A percentile compares a stretch with the other conserved stretches of the same genome.
These are phyloP conservation scores for Hepsetus odoe DNA, from an alignment of 2,113 vertebrate species.

Conservation along the genomic window DNA sequence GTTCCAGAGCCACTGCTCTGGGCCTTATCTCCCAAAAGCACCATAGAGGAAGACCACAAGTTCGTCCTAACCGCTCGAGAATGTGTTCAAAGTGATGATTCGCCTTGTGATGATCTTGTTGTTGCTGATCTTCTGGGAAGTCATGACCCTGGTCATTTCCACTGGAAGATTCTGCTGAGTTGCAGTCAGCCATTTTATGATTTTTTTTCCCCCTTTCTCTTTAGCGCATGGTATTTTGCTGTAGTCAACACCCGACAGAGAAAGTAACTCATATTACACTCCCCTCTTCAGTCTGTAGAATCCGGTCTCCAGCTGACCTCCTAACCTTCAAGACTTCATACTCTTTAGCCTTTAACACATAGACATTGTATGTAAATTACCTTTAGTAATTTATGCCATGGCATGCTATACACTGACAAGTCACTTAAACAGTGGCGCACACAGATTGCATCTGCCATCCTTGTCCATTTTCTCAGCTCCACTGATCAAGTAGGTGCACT, in stretches of 20 bases:
- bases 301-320: background rate
- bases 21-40: conserved; percentile 30
- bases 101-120: conserved; percentile 32
- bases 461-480: too few relatives aligned
- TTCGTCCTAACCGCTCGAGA: background rate
- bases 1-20: conserved; percentile 13
- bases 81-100: conserved; percentile 8
- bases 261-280: background rate
- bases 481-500: too few relatives aligned
- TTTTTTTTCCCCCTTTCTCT: background rate
- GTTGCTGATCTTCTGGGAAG: conserved; percentile 35
- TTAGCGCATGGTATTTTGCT: conserved; percentile 4
- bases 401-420: too few relatives aligned
- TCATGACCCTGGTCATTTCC: conserved; percentile 19
- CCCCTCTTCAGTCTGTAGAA: background rate
- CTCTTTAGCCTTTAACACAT: too few relatives aligned
- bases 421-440: too few relatives aligned
- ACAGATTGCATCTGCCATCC: too few relatives aligned
- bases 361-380: too few relatives aligned
- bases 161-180: background rate
- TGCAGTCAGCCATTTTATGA: conserved; percentile 18
- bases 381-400: too few relatives aligned
- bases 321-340: background rate
- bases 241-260: conserved; percentile 10
- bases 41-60: conserved; percentile 20